A percentile compares a stretch with the other conserved stretches of the same genome.
Evolutionary conservation across 2,888 invertebrate species (phyloP).

Genomic region (Dasypolia templi): DNA sequence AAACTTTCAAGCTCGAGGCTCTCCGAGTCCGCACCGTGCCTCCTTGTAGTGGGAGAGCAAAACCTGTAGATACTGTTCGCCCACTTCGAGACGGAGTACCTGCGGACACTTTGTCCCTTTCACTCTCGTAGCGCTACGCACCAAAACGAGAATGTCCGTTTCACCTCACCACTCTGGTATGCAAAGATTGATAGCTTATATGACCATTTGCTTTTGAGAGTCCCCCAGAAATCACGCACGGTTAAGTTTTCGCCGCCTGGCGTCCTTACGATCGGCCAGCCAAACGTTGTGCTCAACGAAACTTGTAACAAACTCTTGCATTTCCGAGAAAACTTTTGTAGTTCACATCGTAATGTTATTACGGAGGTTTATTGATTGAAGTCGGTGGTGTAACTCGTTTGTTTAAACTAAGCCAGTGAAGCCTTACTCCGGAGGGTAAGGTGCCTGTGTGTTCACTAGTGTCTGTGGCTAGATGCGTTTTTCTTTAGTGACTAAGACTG

Average conservation of each 20-base stretch:
- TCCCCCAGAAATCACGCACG: constrained; percentile 90
- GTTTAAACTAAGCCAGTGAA: constrained; percentile 80
- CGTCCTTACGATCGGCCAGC: constrained; percentile 87
- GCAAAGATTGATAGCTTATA: constrained; percentile 91
- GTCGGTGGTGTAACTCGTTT: constrained; percentile 76
- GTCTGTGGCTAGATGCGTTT: constrained; percentile 77
- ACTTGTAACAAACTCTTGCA: constrained; percentile 71
- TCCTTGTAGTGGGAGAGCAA: constrained; percentile 90
- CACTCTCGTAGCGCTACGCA: constrained; percentile 75
- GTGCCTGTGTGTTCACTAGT: constrained; percentile 73
- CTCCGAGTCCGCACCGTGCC: constrained; percentile 87
- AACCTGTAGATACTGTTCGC: constrained; percentile 90
- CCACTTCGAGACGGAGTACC: constrained; percentile 87
- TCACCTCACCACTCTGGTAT: constrained; percentile 89
- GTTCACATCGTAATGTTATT: constrained; percentile 81
- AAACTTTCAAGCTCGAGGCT: constrained; percentile 87
- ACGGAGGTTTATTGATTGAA: constrained; percentile 81
- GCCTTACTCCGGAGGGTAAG: constrained; percentile 77
- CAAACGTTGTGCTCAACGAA: constrained; percentile 80
- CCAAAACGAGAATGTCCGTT: constrained; percentile 80
- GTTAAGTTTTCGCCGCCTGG: constrained; percentile 89
- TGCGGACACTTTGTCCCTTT: constrained; percentile 85
- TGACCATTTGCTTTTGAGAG: constrained; percentile 90
- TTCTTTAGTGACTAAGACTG: constrained; percentile 73
- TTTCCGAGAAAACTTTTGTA: constrained; percentile 76